Conservation (phyloP, 2,888 invertebrate species). For the Eupithecia subfuscata region DNA sequence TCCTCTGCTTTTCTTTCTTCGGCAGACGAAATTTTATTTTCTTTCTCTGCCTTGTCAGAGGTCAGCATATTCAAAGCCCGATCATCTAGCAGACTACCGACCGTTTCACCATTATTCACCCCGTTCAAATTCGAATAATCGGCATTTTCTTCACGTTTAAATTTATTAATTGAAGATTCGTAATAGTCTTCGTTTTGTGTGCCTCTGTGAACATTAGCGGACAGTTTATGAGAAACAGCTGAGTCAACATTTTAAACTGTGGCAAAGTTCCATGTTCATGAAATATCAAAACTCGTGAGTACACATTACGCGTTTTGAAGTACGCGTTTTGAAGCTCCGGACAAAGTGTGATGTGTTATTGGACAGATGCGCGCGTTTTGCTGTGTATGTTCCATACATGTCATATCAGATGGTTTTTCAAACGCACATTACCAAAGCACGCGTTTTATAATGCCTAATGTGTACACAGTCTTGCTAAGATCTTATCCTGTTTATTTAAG, state of each 20-base stretch:
- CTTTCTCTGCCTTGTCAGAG: neutral
- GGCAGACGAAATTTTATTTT: neutral
- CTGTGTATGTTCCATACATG: neutral
- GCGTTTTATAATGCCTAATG: neutral
- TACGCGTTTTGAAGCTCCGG: neutral
- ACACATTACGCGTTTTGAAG: neutral
- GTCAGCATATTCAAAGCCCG: neutral
- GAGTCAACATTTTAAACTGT: neutral
- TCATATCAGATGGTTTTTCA: neutral
- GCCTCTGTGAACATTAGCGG: conserved; percentile 30
- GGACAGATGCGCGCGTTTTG: neutral
- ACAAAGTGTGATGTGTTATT: neutral
- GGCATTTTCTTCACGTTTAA: conserved; percentile 37
- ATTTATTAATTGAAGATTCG: conserved; percentile 32
- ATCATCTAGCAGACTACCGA: neutral
- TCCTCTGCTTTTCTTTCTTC: neutral
- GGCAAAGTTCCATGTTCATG: neutral
- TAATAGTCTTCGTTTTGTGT: conserved; percentile 44
- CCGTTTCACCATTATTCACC: conserved; percentile 28
- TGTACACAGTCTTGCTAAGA: neutral
- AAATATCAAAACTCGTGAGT: neutral
- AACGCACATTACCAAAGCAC: too few species aligned
- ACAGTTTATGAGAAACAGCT: conserved; percentile 7
- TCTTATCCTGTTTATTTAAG: neutral
- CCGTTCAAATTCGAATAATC: conserved; percentile 33